These are phyloP conservation scores for Melieria omissa DNA, from an alignment of 2,888 invertebrate species.

Conservation along the genomic window DNA sequence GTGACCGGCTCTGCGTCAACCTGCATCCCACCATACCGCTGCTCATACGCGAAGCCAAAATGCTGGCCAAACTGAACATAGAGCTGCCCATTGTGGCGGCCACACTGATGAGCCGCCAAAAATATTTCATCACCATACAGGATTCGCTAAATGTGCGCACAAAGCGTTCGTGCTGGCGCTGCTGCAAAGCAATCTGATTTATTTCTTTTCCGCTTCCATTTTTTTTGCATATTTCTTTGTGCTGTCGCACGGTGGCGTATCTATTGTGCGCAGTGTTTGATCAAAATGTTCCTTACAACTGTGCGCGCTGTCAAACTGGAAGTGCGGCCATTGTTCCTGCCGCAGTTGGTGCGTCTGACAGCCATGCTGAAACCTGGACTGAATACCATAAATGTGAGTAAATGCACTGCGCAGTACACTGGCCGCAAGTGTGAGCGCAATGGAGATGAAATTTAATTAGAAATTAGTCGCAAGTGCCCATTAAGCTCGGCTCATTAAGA, in stretches of 20 bases:
- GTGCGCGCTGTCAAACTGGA: constrained; percentile 84
- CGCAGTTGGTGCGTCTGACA: constrained; percentile 86
- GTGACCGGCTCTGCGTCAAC: constrained; percentile 78
- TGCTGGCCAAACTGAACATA: constrained; percentile 83
- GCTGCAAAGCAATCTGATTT: background rate
- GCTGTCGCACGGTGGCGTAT: too few relatives aligned
- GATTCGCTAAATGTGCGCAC: constrained; percentile 77
- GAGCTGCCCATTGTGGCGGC: constrained; percentile 85
- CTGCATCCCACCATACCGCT: constrained; percentile 80
- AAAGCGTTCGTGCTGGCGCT: background rate
- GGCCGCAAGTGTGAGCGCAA: background rate
- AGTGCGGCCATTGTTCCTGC: constrained; percentile 89
- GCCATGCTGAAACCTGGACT: constrained; percentile 86
- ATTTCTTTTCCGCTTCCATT: background rate
- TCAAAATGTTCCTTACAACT: constrained; percentile 79
- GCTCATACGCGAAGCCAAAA: constrained; percentile 85
- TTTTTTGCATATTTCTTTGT: background rate
- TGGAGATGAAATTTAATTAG: constrained; percentile 13
- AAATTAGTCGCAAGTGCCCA: constrained; percentile 4
- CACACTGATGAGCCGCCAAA: constrained; percentile 80
- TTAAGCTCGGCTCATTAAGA: background rate
- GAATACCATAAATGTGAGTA: constrained; percentile 73
- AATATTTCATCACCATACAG: constrained; percentile 80
- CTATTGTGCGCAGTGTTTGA: constrained; percentile 71
- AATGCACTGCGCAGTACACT: background rate